Conservation (phyloP, 2,113 vertebrate species). For the Elaphurus davidianus region DNA sequence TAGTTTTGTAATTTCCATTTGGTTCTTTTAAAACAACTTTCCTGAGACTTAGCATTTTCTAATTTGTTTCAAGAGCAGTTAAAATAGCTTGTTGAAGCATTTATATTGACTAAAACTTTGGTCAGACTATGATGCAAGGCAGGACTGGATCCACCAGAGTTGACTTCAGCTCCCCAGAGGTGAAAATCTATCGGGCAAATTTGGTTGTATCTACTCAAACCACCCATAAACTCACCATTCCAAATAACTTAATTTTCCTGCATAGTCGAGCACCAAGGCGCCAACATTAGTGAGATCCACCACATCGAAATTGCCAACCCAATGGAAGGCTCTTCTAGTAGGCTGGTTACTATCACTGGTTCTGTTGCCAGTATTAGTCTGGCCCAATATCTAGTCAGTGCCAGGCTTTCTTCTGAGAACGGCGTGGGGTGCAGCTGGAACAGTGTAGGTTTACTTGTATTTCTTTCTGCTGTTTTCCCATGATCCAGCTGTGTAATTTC, state of each 20-base stretch:
- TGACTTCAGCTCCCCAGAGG: not conserved
- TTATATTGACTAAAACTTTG: constrained; percentile 23
- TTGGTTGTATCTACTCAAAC: not conserved
- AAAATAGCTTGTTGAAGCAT: constrained; percentile 6
- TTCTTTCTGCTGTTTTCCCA: not conserved
- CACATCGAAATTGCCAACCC: not conserved
- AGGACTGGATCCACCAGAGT: not conserved
- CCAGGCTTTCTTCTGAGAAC: not conserved
- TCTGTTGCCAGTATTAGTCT: not conserved
- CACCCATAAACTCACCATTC: not conserved
- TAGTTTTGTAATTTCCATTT: not conserved
- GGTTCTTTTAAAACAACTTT: constrained; percentile 14
- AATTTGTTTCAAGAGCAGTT: constrained; percentile 19
- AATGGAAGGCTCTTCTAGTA: not conserved
- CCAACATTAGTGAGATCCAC: not conserved
- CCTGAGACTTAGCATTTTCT: not conserved
- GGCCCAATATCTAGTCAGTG: not conserved
- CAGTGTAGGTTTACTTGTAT: not conserved
- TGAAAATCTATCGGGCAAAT: not conserved
- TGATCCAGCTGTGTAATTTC: not conserved
- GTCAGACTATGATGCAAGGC: not conserved
- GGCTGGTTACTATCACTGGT: not conserved
- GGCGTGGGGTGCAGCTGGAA: not conserved
- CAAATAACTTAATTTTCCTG: not conserved
- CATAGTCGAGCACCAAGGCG: not conserved